A percentile compares a stretch with the other conserved stretches of the same genome.
Evolutionary conservation across 2,113 vertebrate genomes (phyloP).

Genomic region (Hemiscyllium ocellatum): DNA sequence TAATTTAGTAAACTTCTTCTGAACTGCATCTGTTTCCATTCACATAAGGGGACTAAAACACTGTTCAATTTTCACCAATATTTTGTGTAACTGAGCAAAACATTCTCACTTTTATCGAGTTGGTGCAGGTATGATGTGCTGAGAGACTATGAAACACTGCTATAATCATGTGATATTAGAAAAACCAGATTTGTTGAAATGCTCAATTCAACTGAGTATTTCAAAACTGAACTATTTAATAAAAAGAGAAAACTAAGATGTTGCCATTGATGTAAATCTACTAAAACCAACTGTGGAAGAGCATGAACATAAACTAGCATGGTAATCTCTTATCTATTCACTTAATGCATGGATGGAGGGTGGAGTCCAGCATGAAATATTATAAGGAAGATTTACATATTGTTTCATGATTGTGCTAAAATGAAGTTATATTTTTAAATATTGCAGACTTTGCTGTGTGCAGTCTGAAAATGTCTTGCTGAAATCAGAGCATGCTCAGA

Average conservation of each 20-base stretch:
- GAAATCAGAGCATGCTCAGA: constrained; percentile 73
- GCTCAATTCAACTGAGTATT: background rate
- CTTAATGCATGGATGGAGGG: background rate
- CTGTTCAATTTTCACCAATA: too few species aligned
- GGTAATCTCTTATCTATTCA: background rate
- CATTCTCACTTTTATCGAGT: too few species aligned
- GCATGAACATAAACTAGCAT: background rate
- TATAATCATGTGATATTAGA: background rate
- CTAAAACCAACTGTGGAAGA: background rate
- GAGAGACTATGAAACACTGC: too few species aligned
- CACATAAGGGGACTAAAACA: too few species aligned
- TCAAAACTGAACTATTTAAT: background rate
- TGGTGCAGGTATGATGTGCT: too few species aligned
- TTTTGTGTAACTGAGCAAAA: too few species aligned
- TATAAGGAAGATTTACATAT: background rate
- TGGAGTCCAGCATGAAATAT: too few species aligned
- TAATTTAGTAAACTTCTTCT: too few species aligned
- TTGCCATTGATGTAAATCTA: background rate
- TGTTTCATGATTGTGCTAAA: background rate
- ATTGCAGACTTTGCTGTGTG: constrained; percentile 68
- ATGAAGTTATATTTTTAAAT: background rate
- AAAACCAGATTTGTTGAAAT: background rate
- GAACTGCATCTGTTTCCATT: too few species aligned
- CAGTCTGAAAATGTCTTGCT: constrained; percentile 77
- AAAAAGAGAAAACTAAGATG: background rate